Evolutionary conservation across 2,888 invertebrate species (phyloP).

Genomic region (Horisme vitalbata): DNA sequence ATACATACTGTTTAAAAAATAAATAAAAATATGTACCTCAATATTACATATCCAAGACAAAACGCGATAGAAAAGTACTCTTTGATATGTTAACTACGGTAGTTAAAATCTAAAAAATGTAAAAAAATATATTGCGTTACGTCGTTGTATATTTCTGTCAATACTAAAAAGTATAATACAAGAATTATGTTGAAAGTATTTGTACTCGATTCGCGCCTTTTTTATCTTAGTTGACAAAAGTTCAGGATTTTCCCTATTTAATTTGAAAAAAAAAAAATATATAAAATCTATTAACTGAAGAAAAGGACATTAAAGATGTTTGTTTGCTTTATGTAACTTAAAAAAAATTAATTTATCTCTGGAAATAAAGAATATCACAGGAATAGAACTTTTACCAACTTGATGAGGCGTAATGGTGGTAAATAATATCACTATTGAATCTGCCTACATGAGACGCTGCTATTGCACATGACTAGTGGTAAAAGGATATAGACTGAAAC

Average conservation of each 20-base stretch:
- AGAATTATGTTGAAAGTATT: slow-evolving; percentile 19
- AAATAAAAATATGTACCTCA: slow-evolving; percentile 16
- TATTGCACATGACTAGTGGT: slow-evolving; percentile 73
- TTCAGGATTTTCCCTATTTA: too few relatives aligned
- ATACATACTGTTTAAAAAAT: slow-evolving; percentile 20
- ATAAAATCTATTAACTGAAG: too few relatives aligned
- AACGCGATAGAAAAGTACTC: slow-evolving; percentile 45
- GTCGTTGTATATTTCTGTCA: slow-evolving; percentile 69
- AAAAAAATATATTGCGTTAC: slow-evolving; percentile 74
- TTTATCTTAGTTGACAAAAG: background rate
- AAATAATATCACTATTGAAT: slow-evolving; percentile 48
- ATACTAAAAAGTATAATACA: slow-evolving; percentile 49
- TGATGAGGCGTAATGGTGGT: background rate
- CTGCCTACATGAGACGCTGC: slow-evolving; percentile 64
- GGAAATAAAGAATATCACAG: too few relatives aligned
- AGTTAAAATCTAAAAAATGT: slow-evolving; percentile 54
- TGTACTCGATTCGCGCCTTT: slow-evolving; percentile 24
- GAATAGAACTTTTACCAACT: slow-evolving; percentile 8
- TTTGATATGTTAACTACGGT: slow-evolving; percentile 56
- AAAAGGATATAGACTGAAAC: slow-evolving; percentile 47
- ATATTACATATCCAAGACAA: slow-evolving; percentile 27
- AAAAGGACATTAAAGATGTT: too few relatives aligned
- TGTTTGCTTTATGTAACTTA: too few relatives aligned
- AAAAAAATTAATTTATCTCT: too few relatives aligned
- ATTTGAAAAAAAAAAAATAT: too few relatives aligned